Conservation (phyloP, 2,888 invertebrate genomes). For the Rhamphomyia laevipes region DNA sequence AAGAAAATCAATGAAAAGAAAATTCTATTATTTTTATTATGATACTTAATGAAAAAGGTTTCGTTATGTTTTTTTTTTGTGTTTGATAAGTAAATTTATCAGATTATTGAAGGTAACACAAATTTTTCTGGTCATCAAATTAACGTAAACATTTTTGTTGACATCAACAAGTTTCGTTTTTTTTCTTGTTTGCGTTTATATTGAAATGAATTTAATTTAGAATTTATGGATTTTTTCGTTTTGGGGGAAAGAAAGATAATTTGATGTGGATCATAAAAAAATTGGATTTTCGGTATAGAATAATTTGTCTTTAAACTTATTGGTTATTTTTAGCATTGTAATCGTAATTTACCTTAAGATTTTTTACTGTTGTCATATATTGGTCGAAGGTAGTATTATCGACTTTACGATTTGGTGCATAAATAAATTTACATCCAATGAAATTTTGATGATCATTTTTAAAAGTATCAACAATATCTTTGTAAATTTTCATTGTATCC, state of each 20-base stretch:
- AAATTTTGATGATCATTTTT: slow-evolving; percentile 49
- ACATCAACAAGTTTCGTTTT: too few relatives aligned
- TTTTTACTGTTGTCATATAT: slow-evolving; percentile 36
- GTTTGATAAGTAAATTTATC: too few relatives aligned
- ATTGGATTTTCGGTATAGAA: too few relatives aligned
- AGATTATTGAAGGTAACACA: too few relatives aligned
- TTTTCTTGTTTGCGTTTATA: not conserved
- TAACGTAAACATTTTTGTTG: too few relatives aligned
- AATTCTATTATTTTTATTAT: not conserved
- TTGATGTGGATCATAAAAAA: not conserved
- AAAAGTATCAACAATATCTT: slow-evolving; percentile 46
- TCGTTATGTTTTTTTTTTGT: too few relatives aligned
- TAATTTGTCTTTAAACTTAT: too few relatives aligned
- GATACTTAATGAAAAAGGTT: not conserved
- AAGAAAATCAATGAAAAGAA: not conserved
- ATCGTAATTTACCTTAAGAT: slow-evolving; percentile 23
- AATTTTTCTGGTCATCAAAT: too few relatives aligned
- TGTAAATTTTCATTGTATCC: slow-evolving; percentile 47
- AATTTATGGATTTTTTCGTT: not conserved
- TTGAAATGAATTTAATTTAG: not conserved
- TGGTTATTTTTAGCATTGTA: not conserved
- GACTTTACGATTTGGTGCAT: slow-evolving; percentile 47
- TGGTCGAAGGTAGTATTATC: slow-evolving; percentile 31
- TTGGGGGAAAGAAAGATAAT: not conserved
- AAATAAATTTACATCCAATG: slow-evolving; percentile 56